These are phyloP conservation scores for Erpornis zantholeuca DNA, from an alignment of 2,113 vertebrate species.

Conservation along the genomic window DNA sequence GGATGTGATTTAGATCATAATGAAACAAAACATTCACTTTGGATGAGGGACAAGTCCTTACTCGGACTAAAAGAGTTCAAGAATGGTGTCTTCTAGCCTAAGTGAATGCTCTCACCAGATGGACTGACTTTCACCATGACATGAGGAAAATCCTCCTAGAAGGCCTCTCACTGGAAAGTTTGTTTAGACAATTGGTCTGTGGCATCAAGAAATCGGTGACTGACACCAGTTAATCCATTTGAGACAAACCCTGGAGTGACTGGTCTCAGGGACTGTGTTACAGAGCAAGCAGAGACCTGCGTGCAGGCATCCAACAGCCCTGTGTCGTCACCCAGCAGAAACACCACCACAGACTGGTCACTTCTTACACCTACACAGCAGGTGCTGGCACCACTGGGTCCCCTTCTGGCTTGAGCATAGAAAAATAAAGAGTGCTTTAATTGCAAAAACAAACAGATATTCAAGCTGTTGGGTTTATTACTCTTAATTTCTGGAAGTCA, in stretches of 20 bases:
- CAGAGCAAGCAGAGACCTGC: neutral
- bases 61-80: neutral
- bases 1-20: neutral
- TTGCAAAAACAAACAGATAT: neutral
- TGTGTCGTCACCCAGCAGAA: neutral
- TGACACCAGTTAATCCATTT: neutral
- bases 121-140: neutral
- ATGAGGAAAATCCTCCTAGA: neutral
- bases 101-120: neutral
- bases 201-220: neutral
- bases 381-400: fast-evolving
- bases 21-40: neutral
- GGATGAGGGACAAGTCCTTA: neutral
- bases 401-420: neutral
- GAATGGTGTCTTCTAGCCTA: neutral
- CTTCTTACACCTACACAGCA: neutral
- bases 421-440: neutral
- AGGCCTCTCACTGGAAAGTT: neutral
- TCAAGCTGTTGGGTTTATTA: neutral
- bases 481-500: neutral
- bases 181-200: neutral
- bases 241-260: neutral
- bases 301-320: fast-evolving
- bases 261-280: neutral
- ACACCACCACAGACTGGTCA: neutral